Evolutionary conservation across 1,140 invertebrate genomes (phyloP), one percentile per base, ranked within the genome.

Genomic region (Temnothorax longispinosus): DNA sequence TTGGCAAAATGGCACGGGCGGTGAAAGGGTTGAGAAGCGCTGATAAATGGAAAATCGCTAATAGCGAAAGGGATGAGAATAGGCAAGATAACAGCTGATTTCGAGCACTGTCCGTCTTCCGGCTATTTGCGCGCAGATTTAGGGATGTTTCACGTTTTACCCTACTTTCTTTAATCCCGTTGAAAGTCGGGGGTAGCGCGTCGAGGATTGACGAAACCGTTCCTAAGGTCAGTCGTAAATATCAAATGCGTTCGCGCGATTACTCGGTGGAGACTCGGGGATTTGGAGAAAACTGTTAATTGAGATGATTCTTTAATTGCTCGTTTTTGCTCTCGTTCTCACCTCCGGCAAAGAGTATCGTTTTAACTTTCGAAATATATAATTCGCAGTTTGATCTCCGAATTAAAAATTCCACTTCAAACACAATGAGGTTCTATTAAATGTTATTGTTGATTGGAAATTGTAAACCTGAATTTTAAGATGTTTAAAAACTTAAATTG

Each of bases 161-260:
- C 41, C 50, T 41, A 56, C 38, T 71, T 67, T 32, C 35, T 56
- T 41, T 54, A 90, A 90, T 89, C 38, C 58, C 62, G 18, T 80
- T 71, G 76, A 89, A 62, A 89, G 69, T 58, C 47, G n/a, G n/a
- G 15, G 11, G 32, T 44, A 77, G 15, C 27, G 52, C 56, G 65
- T 18, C 21, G 62, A 47, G 35, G n/a, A 86, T 89, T 85, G 84
- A 90, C 67, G 76, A 74, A 56, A 11, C 35, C 15, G 32, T 60
- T 71, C 41, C 58, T 89, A 88, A 90, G 60, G 80, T 90, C 81
- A 62, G 47, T 77, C 71, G 47, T 85, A 90, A 90, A 90, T 88
- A 90, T 56, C 52, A 58, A 50, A 58, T 67, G 38, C 44, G 21
- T 77, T 18, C 75, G 47, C 60, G 32, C 78, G 88, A 89, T 89